A percentile compares a stretch with the other conserved stretches of the same genome.
phyloP scores from a whole-genome alignment of 2,888 invertebrate species.

The Epsilonema sp. region DNA sequence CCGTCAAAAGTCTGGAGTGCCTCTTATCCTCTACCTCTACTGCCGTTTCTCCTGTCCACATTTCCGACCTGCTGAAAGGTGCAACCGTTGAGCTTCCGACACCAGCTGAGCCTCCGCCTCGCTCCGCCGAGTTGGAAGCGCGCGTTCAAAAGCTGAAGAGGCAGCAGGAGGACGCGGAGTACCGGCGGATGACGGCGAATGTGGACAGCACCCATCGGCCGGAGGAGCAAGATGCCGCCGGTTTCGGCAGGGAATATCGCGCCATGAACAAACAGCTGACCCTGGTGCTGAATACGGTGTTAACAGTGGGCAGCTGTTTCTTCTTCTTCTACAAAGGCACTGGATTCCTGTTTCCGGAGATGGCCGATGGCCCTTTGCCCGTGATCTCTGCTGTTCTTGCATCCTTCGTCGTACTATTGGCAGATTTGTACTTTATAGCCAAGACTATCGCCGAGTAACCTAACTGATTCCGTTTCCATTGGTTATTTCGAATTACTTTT shows the following conservation, averaged over 20 bases:
- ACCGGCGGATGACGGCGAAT: not conserved
- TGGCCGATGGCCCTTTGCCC: too few relatives aligned
- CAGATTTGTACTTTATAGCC: too few relatives aligned
- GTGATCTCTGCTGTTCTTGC: too few relatives aligned
- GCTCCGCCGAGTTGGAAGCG: not conserved
- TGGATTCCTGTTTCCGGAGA: not conserved
- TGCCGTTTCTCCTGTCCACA: not conserved
- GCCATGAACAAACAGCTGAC: not conserved
- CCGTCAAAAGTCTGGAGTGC: not conserved
- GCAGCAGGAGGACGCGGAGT: not conserved
- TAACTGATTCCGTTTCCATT: too few relatives aligned
- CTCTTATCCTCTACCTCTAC: too few relatives aligned
- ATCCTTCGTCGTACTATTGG: too few relatives aligned
- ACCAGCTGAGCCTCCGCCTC: not conserved
- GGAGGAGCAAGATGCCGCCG: not conserved
- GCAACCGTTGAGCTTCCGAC: not conserved
- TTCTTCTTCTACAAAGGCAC: not conserved
- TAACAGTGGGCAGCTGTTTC: not conserved
- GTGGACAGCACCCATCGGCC: not conserved
- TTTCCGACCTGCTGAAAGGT: not conserved
- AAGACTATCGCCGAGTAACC: too few relatives aligned
- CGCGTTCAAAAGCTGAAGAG: not conserved
- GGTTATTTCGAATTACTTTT: too few relatives aligned
- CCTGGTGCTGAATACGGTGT: not conserved
- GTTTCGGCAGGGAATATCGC: not conserved